Percentiles rank a stretch among this genome's conserved stretches.
These are phyloP conservation scores for Eilema sororculum DNA, from an alignment of 2,888 invertebrate genomes.

Conservation along the genomic window DNA sequence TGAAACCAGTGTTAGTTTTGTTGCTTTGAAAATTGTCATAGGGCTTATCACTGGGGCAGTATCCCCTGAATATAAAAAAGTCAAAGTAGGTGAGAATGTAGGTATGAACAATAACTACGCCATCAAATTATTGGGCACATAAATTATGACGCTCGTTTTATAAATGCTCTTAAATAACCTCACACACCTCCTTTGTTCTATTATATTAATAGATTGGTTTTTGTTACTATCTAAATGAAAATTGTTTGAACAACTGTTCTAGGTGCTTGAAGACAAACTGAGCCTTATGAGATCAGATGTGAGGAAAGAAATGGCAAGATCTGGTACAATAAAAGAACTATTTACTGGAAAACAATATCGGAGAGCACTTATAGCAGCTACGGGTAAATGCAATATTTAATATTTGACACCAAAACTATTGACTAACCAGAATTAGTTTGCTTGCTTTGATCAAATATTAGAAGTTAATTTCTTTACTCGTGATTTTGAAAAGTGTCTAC, in stretches of 20 bases:
- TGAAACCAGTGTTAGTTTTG: no score
- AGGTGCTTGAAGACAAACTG: constrained; percentile 69
- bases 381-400: constrained; percentile 56
- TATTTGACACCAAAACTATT: background rate
- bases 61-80: background rate
- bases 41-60: background rate
- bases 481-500: no score
- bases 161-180: background rate
- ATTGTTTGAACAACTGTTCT: background rate
- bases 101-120: background rate
- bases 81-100: background rate
- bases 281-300: constrained; percentile 72
- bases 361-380: constrained; percentile 71
- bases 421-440: background rate
- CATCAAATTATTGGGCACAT: background rate
- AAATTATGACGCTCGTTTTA: background rate
- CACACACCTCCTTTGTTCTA: no score
- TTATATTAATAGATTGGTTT: background rate
- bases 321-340: constrained; percentile 77
- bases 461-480: no score
- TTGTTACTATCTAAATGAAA: background rate
- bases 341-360: constrained; percentile 81
- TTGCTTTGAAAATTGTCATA: background rate
- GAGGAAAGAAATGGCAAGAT: constrained; percentile 77
- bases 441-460: no score